Evolutionary conservation across 2,888 invertebrate species (phyloP).

Genomic region (Pyrochroa serraticornis): DNA sequence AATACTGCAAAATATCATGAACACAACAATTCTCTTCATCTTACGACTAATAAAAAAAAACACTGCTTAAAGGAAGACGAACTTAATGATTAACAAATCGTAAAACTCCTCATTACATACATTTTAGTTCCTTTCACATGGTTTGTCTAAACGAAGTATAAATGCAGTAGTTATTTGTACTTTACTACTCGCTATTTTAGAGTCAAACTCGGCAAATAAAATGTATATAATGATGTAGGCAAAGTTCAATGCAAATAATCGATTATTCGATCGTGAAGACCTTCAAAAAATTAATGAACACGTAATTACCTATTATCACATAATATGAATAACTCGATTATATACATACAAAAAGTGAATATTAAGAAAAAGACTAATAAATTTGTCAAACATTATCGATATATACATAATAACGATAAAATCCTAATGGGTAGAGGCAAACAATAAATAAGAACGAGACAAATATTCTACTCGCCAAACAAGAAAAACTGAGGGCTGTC

Average conservation of each 20-base stretch:
- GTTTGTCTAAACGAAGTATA: too few relatives aligned
- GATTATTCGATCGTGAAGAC: not conserved
- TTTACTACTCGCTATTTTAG: too few relatives aligned
- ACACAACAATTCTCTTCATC: constrained; percentile 60
- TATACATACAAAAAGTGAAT: not conserved
- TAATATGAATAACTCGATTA: constrained; percentile 10
- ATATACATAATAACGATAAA: not conserved
- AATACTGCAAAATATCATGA: constrained; percentile 59
- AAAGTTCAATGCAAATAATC: constrained; percentile 2
- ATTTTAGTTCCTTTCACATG: too few relatives aligned
- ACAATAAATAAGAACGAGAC: not conserved
- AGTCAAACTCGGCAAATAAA: too few relatives aligned
- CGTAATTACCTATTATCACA: constrained; percentile 26
- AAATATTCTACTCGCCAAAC: not conserved
- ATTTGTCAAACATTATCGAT: too few relatives aligned
- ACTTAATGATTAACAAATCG: constrained; percentile 16
- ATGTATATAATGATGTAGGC: too few relatives aligned
- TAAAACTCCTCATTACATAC: not conserved
- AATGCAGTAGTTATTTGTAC: too few relatives aligned
- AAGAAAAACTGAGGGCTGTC: too few relatives aligned
- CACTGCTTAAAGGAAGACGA: constrained; percentile 26
- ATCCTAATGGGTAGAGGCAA: not conserved
- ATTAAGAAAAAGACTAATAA: too few relatives aligned
- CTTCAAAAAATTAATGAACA: constrained; percentile 10
- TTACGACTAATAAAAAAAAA: constrained; percentile 45